Conservation (phyloP, 2,797 vertebrate genomes). For the Lutjanus argentimaculatus region DNA sequence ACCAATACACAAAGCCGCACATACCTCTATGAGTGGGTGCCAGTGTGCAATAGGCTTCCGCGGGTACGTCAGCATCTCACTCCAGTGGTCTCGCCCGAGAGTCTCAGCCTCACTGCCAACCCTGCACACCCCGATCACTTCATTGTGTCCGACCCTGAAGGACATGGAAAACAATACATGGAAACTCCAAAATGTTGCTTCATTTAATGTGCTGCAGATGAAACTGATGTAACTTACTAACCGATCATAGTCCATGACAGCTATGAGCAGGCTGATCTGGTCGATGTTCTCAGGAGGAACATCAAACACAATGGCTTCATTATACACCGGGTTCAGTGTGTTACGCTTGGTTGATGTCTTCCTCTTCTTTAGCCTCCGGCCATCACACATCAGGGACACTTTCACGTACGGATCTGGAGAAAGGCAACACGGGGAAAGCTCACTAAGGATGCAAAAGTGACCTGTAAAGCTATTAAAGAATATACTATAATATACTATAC, state of each 20-base stretch:
- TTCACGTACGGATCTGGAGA: slow-evolving; percentile 89
- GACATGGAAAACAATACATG: slow-evolving; percentile 56
- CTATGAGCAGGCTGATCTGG: slow-evolving; percentile 97
- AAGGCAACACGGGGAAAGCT: background rate
- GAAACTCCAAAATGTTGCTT: background rate
- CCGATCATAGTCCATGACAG: slow-evolving; percentile 99
- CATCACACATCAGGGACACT: slow-evolving; percentile 97
- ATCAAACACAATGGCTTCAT: slow-evolving; percentile 99
- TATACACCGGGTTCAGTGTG: slow-evolving; percentile 97
- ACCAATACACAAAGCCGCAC: slow-evolving; percentile 8
- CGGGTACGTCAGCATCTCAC: slow-evolving; percentile 96
- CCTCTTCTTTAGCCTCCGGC: slow-evolving; percentile 96
- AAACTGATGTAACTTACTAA: slow-evolving; percentile 75
- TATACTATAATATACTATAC: background rate
- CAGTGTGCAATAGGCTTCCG: slow-evolving; percentile 98
- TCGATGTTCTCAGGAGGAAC: slow-evolving; percentile 98
- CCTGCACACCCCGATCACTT: slow-evolving; percentile 97
- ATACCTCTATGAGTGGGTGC: slow-evolving; percentile 96
- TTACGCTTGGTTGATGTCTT: slow-evolving; percentile 99
- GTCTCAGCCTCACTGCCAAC: slow-evolving; percentile 94
- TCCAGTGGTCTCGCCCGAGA: slow-evolving; percentile 97
- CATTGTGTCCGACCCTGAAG: slow-evolving; percentile 98
- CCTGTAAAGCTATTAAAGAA: background rate
- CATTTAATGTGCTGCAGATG: background rate
- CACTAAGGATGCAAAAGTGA: background rate